Evolutionary conservation across 2,888 invertebrate species (phyloP), one percentile per base, ranked within the genome.

Genomic region (Polydrusus cervinus): DNA sequence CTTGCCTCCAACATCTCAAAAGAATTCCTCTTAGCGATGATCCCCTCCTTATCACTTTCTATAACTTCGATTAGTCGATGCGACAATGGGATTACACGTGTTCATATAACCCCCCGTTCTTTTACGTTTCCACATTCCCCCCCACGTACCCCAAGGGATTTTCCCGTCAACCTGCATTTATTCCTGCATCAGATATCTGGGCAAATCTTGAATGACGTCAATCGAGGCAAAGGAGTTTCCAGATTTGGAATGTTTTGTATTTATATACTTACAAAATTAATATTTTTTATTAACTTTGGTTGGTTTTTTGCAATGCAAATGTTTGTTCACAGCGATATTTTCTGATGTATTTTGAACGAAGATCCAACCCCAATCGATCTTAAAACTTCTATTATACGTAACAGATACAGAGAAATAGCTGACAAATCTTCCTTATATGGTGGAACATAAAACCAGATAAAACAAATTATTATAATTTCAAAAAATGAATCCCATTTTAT

Each of bases 41-140:
- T 70, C 74, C 65, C 51, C 40, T 70, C 16, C 74, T 74, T 74
- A 74, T 74, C 74, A 65, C 69, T 74, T 74, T 57, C 74, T 74
- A 64, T 69, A 74, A 74, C 55, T 74, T 74, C 74, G 70, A 74
- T 74, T 74, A 74, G 69, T 49, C 65, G 51, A 45, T 60, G 40
- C 57, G 74, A 74, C 74, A 74, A 74, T 74, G 43, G 74, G 74
- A 69, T 74, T 74, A 74, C 74, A 74, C 65, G 69, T 74, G 74
- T 74, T 74, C 74, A 64, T 69, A 68, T 45, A 64, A 62, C 20
- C 45, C 53, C 53, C 69, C 60, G 61, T 71, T 51, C 71, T 61
- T 67, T 71, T 61, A 57, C 20, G 55, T 74, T 64, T 30, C 51
- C 61, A 16, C 2, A 9, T 10, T 34, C 10, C 49, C 61, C 45